Base-by-base conservation (phyloP, 2,113 vertebrate genomes). In the Gnathochromis pfefferi region DNA sequence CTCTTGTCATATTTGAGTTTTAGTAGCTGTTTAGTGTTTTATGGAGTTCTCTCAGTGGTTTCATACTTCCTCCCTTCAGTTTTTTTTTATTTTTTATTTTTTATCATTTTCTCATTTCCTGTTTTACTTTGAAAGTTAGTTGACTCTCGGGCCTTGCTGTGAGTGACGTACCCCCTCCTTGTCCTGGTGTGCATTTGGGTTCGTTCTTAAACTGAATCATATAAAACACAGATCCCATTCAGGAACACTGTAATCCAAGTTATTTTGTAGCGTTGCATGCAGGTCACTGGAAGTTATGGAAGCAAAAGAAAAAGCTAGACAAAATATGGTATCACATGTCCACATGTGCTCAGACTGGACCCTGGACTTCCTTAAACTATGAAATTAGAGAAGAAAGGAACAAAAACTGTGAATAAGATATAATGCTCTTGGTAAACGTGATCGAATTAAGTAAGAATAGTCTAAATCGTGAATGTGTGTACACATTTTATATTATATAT, bases 121-220 rank as follows among this genome's bases (percentile, higher is more conserved):
- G 65, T 42, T 70, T 70, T 70, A 42, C n/a, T 23, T 70, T 23
- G n/a, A 42, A 23, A 70, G 38, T 70, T 70, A 9, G 5, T 0
- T 16, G 65, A 23, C n/a, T 0, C 38, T 42, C 8, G 12, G n/a
- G 63, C 63, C 12, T 42, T 70, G n/a, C 12, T 42, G 65, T 23
- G 12, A 70, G 1, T 42, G 26, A 16, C n/a, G 0, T 45, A 63
- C 7, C 38, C n/a, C 38, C 38, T 42, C 13, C 12, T 35, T 65
- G 17, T 38, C 4, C 35, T 3, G 63, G 35, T 70, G 12, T 9
- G 3, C 13, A 16, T 42, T 70, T 70, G 65, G 38, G 65, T 70
- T 40, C 6, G 3, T 23, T 23, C 0, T 70, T 42, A 70, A 70
- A 70, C 5, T 6, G 13, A 73, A 73, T 73, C 68, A 73, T 45